Evolutionary conservation across 2,797 vertebrate genomes (phyloP), one percentile per base, ranked within the genome.

Genomic region (Orientallactaga sibirica): DNA sequence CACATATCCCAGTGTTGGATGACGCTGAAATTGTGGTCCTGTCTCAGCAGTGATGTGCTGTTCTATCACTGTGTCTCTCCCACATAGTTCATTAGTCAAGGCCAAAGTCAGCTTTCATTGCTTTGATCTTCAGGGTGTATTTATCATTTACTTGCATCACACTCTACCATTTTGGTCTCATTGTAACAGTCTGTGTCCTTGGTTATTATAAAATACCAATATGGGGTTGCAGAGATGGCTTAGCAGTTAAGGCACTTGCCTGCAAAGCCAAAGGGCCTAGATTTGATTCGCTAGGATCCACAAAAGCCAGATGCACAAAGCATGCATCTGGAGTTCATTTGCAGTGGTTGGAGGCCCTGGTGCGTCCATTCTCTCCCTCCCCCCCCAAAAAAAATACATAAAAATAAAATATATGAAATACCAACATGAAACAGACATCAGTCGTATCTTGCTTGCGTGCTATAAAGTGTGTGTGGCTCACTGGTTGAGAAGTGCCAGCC

Each of bases 191-290:
- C 25, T 10, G 8, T 8, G 19, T 81, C 78, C 80, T 82, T 7
- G 61, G 16, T 92, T 86, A 84, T 74, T 86, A 37, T 12, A 71
- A 43, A 88, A 86, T 83, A 55, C 70, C 85, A 58, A 68, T 75
- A 64, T 62, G 48, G 7, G 48, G 48, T 48, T 10, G 10, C 7
- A 48, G 48, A 48, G 48, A 48, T 48, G 48, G 48, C 48, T 48
- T 48, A 48, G 48, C 48, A 10, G 48, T 48, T 48, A 48, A 48
- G 48, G 48, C 10, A 10, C 48, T 48, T 48, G 48, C 48, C 48
- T 48, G 48, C 48, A 48, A 27, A 55, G 25, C 11, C 12, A 29
- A 25, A 27, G 66, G 66, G 8, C 66, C 48, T 7, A 48, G 48
- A 1, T 48, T 48, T 48, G 48, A 48, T 48, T 48, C 48, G 7